These are phyloP conservation scores for Psettodes erumei DNA, from an alignment of 2,113 vertebrate species.

Conservation along the genomic window DNA sequence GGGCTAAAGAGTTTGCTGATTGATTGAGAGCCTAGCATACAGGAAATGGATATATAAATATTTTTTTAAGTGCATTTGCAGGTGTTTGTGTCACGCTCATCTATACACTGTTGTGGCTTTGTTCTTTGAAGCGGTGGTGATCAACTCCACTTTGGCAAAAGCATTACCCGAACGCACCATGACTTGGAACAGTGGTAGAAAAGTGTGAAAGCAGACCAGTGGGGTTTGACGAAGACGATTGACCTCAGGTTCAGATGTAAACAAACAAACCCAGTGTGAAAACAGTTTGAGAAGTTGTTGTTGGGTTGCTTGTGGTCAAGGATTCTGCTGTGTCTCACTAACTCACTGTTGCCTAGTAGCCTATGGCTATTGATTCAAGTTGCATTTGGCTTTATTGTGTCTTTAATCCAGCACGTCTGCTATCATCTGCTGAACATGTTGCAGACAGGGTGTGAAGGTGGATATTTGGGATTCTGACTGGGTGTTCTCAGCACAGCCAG, in stretches of 20 bases:
- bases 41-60: too few species aligned
- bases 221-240: not conserved
- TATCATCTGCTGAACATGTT: constrained; percentile 38
- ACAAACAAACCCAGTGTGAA: constrained; percentile 50
- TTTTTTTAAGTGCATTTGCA: too few species aligned
- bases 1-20: too few species aligned
- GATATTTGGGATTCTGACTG: constrained; percentile 9
- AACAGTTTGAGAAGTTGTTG: constrained; percentile 1
- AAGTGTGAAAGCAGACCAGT: not conserved
- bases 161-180: not conserved
- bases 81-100: not conserved
- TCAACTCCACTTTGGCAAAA: not conserved
- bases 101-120: not conserved
- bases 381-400: constrained; percentile 37
- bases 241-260: constrained; percentile 22
- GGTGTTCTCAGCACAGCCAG: constrained; percentile 15
- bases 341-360: not conserved
- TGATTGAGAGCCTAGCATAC: too few species aligned
- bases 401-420: constrained; percentile 28
- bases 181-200: constrained; percentile 13
- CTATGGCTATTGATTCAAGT: constrained; percentile 27
- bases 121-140: not conserved
- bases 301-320: not conserved
- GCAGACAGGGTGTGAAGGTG: constrained; percentile 9
- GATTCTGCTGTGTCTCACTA: not conserved